phyloP scores from a whole-genome alignment of 2,888 invertebrate genomes.

The Gnatocerus cornutus region DNA sequence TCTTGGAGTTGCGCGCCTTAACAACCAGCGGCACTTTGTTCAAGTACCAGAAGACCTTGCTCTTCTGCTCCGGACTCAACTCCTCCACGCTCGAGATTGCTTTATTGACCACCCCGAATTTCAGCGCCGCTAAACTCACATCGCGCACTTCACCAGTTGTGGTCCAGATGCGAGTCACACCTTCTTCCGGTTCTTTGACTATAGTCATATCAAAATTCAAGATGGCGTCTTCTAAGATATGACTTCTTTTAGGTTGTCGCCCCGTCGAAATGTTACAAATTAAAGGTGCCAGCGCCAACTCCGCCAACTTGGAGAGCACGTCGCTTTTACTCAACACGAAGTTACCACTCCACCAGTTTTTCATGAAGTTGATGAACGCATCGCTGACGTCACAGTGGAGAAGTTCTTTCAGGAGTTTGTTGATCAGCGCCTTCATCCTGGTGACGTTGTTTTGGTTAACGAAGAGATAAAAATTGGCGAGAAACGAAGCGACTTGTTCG shows the following conservation, averaged over 20 bases:
- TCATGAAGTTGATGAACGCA: constrained; percentile 3
- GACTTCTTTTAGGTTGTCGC: background rate
- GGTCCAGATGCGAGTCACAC: constrained; percentile 4
- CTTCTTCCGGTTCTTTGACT: background rate
- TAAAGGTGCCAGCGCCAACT: constrained; percentile 3
- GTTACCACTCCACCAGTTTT: constrained; percentile 19
- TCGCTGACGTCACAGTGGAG: constrained; percentile 5
- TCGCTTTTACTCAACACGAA: constrained; percentile 16
- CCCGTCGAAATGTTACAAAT: background rate
- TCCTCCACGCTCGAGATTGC: background rate
- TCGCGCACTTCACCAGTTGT: background rate
- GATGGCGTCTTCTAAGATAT: background rate
- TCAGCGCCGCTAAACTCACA: constrained; percentile 5
- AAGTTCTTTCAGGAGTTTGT: background rate
- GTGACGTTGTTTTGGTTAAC: constrained; percentile 5
- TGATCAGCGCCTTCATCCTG: background rate
- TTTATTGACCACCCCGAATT: background rate
- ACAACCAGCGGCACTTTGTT: constrained; percentile 6
- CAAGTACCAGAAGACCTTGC: constrained; percentile 11
- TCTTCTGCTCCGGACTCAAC: background rate
- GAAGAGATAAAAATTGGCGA: constrained; percentile 12
- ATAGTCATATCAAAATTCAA: background rate
- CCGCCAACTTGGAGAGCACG: constrained; percentile 6
- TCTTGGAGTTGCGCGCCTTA: background rate
- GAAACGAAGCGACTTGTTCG: background rate